A percentile compares a stretch with the other conserved stretches of the same genome.
Conservation (phyloP, 1,140 invertebrate species). For the Telenomus remus region DNA sequence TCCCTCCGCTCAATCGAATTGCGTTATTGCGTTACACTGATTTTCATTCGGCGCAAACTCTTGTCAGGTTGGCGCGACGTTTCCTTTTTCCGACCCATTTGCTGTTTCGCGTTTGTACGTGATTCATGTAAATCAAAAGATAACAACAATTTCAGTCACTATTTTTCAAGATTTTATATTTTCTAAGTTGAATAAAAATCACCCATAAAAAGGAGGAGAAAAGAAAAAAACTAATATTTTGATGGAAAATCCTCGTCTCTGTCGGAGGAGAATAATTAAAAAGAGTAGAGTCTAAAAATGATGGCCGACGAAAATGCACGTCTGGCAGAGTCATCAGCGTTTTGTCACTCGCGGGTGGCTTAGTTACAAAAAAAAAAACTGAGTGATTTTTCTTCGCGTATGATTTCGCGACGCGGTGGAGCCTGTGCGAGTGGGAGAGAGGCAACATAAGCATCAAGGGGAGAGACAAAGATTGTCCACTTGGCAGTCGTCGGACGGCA, state of each 20-base stretch:
- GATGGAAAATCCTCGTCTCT: no score
- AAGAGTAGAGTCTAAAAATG: no score
- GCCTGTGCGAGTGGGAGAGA: conserved; percentile 21
- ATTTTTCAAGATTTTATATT: no score
- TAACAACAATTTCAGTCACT: no score
- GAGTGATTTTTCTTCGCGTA: conserved; percentile 33
- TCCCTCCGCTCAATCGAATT: conserved; percentile 2
- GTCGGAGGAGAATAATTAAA: no score
- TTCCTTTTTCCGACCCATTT: no score
- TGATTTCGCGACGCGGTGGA: conserved; percentile 26
- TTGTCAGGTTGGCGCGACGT: no score
- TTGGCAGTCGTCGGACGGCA: conserved; percentile 64
- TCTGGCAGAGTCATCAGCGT: background rate
- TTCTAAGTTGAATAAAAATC: no score
- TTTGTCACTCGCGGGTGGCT: conserved; percentile 6
- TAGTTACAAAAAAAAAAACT: conserved; percentile 3
- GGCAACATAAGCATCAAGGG: conserved; percentile 8
- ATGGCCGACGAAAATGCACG: background rate
- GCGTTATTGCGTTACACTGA: conserved; percentile 12
- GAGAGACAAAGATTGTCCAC: conserved; percentile 64
- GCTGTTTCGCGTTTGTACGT: no score
- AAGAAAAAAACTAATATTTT: no score
- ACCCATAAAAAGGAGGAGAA: no score
- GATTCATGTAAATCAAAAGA: no score
- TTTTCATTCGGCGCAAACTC: conserved; percentile 10